Conservation (phyloP, 2,797 vertebrate species). For the Sebastes variabilis region DNA sequence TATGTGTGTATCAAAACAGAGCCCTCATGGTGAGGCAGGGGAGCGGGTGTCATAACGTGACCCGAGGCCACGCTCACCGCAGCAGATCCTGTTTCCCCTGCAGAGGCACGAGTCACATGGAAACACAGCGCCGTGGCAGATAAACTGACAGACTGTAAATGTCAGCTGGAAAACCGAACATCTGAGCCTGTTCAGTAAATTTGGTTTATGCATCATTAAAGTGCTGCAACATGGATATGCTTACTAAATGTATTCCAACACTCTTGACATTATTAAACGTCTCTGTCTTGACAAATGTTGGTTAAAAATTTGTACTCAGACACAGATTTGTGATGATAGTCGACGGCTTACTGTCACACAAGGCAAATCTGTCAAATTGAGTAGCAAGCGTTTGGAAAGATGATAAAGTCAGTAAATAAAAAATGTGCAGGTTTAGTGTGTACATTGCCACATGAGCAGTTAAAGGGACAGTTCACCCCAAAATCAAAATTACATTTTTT, state of each 20-base stretch:
- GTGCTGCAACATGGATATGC: not conserved
- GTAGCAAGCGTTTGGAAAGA: too few species aligned
- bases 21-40: not conserved
- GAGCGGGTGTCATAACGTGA: slow-evolving; percentile 18
- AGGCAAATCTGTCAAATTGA: too few species aligned
- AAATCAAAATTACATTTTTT: too few species aligned
- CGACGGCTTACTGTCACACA: too few species aligned
- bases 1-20: not conserved
- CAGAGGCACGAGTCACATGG: slow-evolving; percentile 10
- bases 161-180: not conserved
- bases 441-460: too few species aligned
- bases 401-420: too few species aligned
- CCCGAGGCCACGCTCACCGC: slow-evolving; percentile 1
- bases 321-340: not conserved
- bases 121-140: not conserved
- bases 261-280: not conserved
- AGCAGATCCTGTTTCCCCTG: slow-evolving; percentile 14
- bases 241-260: not conserved
- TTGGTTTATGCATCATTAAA: not conserved
- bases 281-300: not conserved
- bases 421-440: too few species aligned
- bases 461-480: too few species aligned
- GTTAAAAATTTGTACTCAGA: not conserved
- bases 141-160: not conserved
- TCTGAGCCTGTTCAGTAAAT: not conserved